Conservation (phyloP, 2,888 invertebrate genomes). For the Listrodromus nycthemerus region DNA sequence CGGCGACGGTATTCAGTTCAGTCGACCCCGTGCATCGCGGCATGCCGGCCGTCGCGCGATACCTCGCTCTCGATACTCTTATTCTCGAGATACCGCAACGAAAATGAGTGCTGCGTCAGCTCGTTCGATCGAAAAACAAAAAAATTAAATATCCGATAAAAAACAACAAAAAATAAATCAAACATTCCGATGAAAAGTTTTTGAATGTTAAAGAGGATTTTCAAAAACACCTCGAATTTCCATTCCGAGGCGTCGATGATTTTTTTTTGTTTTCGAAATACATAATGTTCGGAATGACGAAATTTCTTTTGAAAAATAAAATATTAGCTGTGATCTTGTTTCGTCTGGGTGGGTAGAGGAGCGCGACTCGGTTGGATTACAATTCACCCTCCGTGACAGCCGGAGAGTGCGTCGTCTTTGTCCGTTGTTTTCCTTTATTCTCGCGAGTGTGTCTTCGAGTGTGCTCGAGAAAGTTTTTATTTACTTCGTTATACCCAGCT, state of each 20-base stretch:
- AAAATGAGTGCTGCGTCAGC: constrained; percentile 30
- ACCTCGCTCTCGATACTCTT: constrained; percentile 44
- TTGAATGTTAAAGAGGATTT: neutral
- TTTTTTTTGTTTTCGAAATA: neutral
- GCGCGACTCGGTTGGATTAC: neutral
- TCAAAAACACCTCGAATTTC: neutral
- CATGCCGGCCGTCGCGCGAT: constrained; percentile 81
- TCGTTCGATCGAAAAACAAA: neutral
- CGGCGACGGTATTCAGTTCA: constrained; percentile 76
- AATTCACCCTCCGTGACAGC: neutral
- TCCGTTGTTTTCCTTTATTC: constrained; percentile 8
- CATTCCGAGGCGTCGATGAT: neutral
- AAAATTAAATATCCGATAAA: neutral
- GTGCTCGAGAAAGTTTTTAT: constrained; percentile 28
- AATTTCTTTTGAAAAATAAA: neutral
- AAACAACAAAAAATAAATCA: neutral
- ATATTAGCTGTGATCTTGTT: neutral
- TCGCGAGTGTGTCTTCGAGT: constrained; percentile 45
- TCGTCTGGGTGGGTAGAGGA: neutral
- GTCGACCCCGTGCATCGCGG: constrained; percentile 84
- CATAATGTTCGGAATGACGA: neutral
- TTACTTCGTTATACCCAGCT: constrained; percentile 32
- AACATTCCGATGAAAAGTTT: neutral
- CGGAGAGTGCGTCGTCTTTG: constrained; percentile 12
- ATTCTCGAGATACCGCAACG: constrained; percentile 44